phyloP scores from a whole-genome alignment of 1,140 invertebrate species.

The Nasonia giraulti region DNA sequence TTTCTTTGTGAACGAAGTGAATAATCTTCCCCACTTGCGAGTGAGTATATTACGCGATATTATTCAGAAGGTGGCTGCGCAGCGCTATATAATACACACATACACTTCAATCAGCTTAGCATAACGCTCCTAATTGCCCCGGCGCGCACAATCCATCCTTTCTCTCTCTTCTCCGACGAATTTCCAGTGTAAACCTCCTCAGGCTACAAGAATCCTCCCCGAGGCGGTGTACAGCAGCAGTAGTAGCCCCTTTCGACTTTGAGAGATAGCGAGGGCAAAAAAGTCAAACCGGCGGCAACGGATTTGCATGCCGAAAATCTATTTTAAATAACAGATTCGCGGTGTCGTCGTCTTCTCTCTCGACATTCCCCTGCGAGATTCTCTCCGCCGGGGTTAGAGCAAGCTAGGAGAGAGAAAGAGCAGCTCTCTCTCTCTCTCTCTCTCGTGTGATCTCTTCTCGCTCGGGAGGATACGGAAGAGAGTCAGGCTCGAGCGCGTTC shows the following conservation, averaged over 20 bases:
- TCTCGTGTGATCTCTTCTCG: constrained; percentile 43
- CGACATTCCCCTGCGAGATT: constrained; percentile 3
- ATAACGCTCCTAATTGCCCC: background rate
- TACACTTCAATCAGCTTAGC: background rate
- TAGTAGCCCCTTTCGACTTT: constrained; percentile 9
- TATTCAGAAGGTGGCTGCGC: background rate
- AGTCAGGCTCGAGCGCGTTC: constrained; percentile 2
- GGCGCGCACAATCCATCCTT: background rate
- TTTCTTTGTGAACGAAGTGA: background rate
- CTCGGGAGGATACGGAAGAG: constrained; percentile 21
- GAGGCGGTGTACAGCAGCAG: background rate
- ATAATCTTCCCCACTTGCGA: background rate
- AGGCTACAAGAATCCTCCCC: constrained; percentile 3
- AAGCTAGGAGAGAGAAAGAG: background rate
- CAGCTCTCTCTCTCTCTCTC: background rate
- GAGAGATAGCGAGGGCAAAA: constrained; percentile 23
- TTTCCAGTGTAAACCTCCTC: background rate
- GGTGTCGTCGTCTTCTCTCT: constrained; percentile 32
- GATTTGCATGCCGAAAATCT: constrained; percentile 52
- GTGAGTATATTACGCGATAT: background rate
- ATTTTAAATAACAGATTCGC: constrained; percentile 54
- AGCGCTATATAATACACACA: background rate
- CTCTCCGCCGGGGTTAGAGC: background rate
- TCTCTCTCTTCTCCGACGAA: background rate
- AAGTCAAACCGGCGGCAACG: constrained; percentile 38